A percentile compares a stretch with the other conserved stretches of the same genome.
These are phyloP conservation scores for Cecropterus lyciades DNA, from an alignment of 1,140 invertebrate genomes.

Conservation along the genomic window DNA sequence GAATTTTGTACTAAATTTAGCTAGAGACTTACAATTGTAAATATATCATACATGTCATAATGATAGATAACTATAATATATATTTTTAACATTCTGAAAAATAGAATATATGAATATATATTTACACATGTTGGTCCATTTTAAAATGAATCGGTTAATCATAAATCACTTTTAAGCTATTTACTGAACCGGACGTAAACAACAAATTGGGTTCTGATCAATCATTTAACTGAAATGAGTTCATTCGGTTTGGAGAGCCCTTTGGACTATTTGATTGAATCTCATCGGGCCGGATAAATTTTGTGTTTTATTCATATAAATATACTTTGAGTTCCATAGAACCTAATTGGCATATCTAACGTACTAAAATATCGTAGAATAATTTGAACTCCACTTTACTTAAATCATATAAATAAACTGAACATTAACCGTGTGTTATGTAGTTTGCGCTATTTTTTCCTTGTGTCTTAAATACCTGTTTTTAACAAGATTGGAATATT, in stretches of 20 bases:
- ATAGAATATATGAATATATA: background rate
- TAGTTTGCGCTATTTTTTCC: too few species aligned
- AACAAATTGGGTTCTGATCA: conserved; percentile 55
- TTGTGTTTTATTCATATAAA: conserved; percentile 19
- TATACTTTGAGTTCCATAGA: conserved; percentile 1
- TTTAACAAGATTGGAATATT: too few species aligned
- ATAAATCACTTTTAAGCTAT: conserved; percentile 57
- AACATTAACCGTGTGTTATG: too few species aligned
- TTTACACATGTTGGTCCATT: background rate
- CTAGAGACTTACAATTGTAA: too few species aligned
- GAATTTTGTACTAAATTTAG: too few species aligned
- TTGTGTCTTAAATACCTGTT: too few species aligned
- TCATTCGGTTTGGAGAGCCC: conserved; percentile 44
- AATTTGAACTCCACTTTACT: too few species aligned
- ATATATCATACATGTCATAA: too few species aligned
- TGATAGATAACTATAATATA: too few species aligned
- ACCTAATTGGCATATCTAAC: background rate
- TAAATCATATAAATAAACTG: too few species aligned
- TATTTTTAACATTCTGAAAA: too few species aligned
- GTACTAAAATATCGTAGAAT: too few species aligned
- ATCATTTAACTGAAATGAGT: conserved; percentile 56
- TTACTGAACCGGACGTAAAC: conserved; percentile 49
- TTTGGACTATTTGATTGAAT: conserved; percentile 34
- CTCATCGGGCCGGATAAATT: conserved; percentile 40
- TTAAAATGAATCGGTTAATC: conserved; percentile 51